These are phyloP conservation scores for Spatulosminthurus flaviceps DNA, from an alignment of 2,888 invertebrate species.

Conservation along the genomic window DNA sequence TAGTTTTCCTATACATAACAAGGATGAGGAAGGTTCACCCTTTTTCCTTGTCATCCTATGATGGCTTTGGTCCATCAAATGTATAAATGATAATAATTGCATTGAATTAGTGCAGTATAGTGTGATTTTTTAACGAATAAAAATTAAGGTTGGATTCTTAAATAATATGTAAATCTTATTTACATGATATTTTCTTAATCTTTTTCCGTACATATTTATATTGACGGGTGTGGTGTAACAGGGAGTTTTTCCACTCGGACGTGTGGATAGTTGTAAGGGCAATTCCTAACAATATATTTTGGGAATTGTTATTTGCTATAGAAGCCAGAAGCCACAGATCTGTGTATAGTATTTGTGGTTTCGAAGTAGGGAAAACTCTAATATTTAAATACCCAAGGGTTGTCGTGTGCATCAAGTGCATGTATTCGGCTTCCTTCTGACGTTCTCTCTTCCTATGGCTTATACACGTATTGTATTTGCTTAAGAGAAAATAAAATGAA, in stretches of 20 bases:
- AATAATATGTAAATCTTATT: slow-evolving; percentile 9
- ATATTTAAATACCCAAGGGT: neutral
- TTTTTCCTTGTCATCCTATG: no score
- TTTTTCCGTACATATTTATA: neutral
- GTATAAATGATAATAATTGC: neutral
- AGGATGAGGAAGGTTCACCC: no score
- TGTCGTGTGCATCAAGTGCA: slow-evolving; percentile 3
- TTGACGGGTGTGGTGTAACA: neutral
- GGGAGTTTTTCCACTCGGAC: no score
- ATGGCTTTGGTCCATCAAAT: neutral
- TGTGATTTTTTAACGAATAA: neutral
- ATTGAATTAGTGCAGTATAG: neutral
- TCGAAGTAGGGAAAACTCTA: no score
- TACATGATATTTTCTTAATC: neutral
- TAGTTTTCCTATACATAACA: no score
- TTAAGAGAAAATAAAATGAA: slow-evolving; percentile 20
- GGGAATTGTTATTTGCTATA: no score
- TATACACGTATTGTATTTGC: no score
- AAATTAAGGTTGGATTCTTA: neutral
- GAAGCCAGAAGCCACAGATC: no score
- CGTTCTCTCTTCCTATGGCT: no score
- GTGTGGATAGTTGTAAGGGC: no score
- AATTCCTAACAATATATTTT: no score
- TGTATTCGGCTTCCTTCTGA: neutral
- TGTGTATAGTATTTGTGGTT: no score